Evolutionary conservation across 2,797 vertebrate species (phyloP).

Genomic region (Synaphobranchus kaupii): DNA sequence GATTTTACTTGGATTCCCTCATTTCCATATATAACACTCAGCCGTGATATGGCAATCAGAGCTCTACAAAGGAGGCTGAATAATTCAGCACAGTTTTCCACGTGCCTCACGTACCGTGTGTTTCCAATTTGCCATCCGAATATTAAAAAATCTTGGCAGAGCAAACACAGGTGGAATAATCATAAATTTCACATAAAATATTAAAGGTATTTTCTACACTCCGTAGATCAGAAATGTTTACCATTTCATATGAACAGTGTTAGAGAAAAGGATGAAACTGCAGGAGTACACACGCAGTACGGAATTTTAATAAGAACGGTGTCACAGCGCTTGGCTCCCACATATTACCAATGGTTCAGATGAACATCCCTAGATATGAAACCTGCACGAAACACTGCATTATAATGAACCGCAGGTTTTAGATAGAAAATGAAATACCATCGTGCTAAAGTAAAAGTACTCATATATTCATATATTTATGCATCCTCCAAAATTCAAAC

Average conservation of each 20-base stretch:
- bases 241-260: constrained; percentile 26
- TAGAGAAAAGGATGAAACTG: constrained; percentile 36
- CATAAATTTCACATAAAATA: constrained; percentile 15
- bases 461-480: background rate
- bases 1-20: background rate
- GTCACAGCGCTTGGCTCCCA: constrained; percentile 40
- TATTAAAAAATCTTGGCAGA: constrained; percentile 18
- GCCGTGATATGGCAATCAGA: background rate
- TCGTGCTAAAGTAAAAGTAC: background rate
- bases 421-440: constrained; percentile 1
- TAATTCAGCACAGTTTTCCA: constrained; percentile 8
- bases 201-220: background rate
- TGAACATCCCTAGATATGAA: constrained; percentile 42
- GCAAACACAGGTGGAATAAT: constrained; percentile 4
- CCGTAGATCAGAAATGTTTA: background rate
- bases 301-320: constrained; percentile 51
- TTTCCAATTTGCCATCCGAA: constrained; percentile 9
- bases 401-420: constrained; percentile 43
- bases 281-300: constrained; percentile 28
- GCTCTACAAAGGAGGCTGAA: background rate
- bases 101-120: background rate
- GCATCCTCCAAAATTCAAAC: background rate
- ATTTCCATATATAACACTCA: constrained; percentile 15
- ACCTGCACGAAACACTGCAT: constrained; percentile 45
- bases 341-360: constrained; percentile 46